A percentile compares a stretch with the other conserved stretches of the same genome.
Conservation (phyloP, 2,888 invertebrate genomes). For the Microctonus aethiopoides region DNA sequence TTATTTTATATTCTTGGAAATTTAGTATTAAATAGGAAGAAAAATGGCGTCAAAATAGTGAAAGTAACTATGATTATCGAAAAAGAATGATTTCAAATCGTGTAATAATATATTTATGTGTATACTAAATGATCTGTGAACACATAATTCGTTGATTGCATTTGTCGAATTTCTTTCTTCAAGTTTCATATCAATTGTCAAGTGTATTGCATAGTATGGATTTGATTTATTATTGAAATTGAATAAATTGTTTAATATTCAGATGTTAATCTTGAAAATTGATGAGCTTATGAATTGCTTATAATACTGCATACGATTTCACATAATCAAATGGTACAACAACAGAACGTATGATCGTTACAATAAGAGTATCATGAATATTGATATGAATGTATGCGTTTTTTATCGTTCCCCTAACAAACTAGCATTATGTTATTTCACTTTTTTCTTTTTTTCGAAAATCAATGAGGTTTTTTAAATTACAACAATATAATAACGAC, state of each 20-base stretch:
- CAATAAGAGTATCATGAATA: not conserved
- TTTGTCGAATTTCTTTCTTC: not conserved
- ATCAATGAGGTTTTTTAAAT: no score
- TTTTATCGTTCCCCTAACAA: no score
- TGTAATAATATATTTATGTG: not conserved
- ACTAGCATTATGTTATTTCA: no score
- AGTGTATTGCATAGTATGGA: not conserved
- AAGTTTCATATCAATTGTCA: not conserved
- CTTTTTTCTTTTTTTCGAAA: no score
- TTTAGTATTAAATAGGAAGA: not conserved
- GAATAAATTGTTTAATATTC: not conserved
- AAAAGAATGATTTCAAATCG: not conserved
- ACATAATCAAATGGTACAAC: not conserved
- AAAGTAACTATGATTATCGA: not conserved
- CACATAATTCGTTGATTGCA: not conserved
- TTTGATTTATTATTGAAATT: not conserved
- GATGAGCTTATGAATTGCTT: not conserved
- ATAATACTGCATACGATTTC: not conserved
- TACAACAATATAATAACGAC: no score
- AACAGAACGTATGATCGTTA: not conserved
- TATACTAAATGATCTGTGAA: not conserved
- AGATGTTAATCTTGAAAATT: not conserved
- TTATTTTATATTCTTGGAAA: not conserved
- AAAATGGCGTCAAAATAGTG: not conserved
- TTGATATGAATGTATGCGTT: no score